These are phyloP conservation scores for Leptodon cayanensis DNA, from an alignment of 2,797 vertebrate species.

Conservation along the genomic window DNA sequence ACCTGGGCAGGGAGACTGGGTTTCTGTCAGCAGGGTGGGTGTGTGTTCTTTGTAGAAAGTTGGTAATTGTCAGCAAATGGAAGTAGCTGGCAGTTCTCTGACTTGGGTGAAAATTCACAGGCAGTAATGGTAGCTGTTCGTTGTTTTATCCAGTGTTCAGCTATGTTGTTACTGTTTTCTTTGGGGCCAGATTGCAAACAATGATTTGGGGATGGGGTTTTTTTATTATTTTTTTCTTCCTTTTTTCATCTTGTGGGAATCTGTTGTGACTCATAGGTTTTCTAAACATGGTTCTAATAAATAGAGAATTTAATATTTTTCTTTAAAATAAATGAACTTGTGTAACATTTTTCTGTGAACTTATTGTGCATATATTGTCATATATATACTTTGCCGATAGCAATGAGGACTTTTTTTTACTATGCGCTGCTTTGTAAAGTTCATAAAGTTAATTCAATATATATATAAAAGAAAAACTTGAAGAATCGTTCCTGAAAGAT, in stretches of 20 bases:
- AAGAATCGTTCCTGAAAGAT: not conserved
- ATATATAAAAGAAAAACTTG: not conserved
- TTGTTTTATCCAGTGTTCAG: not conserved
- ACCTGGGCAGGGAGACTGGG: not conserved
- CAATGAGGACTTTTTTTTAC: not conserved
- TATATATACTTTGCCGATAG: not conserved
- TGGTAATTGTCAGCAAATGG: not conserved
- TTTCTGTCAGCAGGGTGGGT: not conserved
- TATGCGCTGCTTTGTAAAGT: not conserved
- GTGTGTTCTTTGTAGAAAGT: not conserved
- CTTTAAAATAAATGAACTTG: not conserved
- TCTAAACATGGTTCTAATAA: not conserved
- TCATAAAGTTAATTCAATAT: not conserved
- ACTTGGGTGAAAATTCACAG: not conserved
- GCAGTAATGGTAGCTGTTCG: not conserved
- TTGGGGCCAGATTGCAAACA: not conserved
- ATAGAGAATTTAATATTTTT: not conserved
- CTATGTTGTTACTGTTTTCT: not conserved
- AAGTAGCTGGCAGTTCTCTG: not conserved
- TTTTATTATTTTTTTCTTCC: not conserved
- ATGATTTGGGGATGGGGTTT: accelerated
- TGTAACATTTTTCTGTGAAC: not conserved
- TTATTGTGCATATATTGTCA: not conserved
- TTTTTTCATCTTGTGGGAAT: not conserved
- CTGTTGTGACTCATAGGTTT: not conserved